Evolutionary conservation across 37 sponge, comb jelly and placozoan species (phyloP), one percentile per base, ranked within the genome.

Genomic region (Eunapius fragilis): DNA sequence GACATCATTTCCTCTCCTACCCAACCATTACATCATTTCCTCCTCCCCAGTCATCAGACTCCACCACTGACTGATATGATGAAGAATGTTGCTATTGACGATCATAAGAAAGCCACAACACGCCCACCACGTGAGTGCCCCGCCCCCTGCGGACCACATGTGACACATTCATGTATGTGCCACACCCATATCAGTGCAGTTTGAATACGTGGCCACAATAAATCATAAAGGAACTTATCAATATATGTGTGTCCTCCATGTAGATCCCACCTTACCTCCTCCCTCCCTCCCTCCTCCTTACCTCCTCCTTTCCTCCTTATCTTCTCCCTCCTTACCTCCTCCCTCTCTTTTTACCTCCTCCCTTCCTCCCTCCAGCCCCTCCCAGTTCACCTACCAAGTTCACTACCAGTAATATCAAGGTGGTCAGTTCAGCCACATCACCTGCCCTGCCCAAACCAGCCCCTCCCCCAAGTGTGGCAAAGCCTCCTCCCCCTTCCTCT

Each of bases 41-140:
- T 25, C 28, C 28, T 7, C 28, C 2, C 4, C 48, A 37, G 14
- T 47, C 50, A 49, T 37, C 47, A 72, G 24, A 23, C 72, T 28
- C 19, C 89, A 22, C 93, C 93, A 25, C 93, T 89, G 35, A 88
- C 93, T 83, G 83, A 86, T 19, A 82, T 81, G 76, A 79, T 93
- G 80, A 72, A 68, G 37, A 70, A 89, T 78, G 76, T 93, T 6
- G 25, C 30, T 35, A 79, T 93, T 69, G 89, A 88, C 0, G 87
- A 93, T 31, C 80, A 72, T 19, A 86, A 27, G 69, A 93, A 93
- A 71, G 86, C 89, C 9, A 83, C 93, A 25, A 69, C 85, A 23
- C 72, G 80, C 75, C 90, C 90, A 11, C 77, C 33, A 11, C 82
- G 90, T 90, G 33, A 85, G 89, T 71, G 2, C 68, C 0, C 70